These are phyloP conservation scores for Tiliacea aurago DNA, from an alignment of 2,888 invertebrate genomes.

Conservation along the genomic window DNA sequence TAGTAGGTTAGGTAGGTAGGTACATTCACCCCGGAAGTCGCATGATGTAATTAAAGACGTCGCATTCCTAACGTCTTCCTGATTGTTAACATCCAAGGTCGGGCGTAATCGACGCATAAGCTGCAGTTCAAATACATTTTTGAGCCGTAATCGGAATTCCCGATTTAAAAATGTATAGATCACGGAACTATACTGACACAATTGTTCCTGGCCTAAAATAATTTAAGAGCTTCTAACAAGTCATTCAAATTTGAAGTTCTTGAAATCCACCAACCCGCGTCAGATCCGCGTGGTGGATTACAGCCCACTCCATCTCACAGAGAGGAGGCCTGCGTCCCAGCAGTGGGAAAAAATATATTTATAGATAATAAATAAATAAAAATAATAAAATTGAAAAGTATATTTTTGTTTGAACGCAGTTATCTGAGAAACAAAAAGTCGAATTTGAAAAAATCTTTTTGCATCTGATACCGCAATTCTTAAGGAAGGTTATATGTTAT, in stretches of 20 bases:
- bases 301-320: not conserved
- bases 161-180: not conserved
- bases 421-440: too few species aligned
- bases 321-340: not conserved
- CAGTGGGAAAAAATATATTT: too few species aligned
- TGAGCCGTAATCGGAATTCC: not conserved
- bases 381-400: too few species aligned
- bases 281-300: not conserved
- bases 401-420: too few species aligned
- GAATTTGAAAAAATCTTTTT: too few species aligned
- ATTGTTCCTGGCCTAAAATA: not conserved
- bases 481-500: too few species aligned
- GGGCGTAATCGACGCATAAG: not conserved
- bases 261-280: not conserved
- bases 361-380: too few species aligned
- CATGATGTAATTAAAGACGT: constrained; percentile 23
- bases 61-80: constrained; percentile 14
- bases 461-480: too few species aligned
- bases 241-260: not conserved
- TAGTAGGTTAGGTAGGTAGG: too few species aligned
- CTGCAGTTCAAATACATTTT: not conserved
- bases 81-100: constrained; percentile 23
- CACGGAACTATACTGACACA: not conserved
- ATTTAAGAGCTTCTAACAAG: not conserved
- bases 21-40: constrained; percentile 23